Conservation (phyloP, 2,797 vertebrate species). For the Semaprochilodus insignis region DNA sequence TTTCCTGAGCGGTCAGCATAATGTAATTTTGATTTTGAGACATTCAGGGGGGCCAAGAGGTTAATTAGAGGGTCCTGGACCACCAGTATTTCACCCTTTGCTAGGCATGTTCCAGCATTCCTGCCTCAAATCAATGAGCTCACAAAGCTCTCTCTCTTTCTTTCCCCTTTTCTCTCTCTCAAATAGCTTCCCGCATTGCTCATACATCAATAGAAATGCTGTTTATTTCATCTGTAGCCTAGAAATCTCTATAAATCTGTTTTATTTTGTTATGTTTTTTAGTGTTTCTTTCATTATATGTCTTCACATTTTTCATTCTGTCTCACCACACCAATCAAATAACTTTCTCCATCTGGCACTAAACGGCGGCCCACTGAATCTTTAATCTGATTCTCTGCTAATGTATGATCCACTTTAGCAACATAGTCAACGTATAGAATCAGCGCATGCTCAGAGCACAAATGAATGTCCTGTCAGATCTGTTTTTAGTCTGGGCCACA, state of each 20-base stretch:
- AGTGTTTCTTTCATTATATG: not conserved
- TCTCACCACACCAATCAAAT: not conserved
- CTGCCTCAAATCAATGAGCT: not conserved
- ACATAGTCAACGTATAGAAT: not conserved
- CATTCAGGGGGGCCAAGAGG: too few relatives aligned
- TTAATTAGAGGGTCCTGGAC: too few relatives aligned
- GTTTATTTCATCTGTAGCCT: not conserved
- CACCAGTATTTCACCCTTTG: too few relatives aligned
- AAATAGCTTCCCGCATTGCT: not conserved
- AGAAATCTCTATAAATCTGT: not conserved
- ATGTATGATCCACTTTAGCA: not conserved
- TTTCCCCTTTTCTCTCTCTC: not conserved
- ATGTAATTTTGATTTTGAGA: too few relatives aligned
- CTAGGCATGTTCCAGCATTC: conserved; percentile 29
- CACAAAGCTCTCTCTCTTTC: conserved; percentile 11
- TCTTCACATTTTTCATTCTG: not conserved
- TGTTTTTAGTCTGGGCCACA: not conserved
- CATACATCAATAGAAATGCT: not conserved
- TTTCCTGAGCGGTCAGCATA: too few relatives aligned
- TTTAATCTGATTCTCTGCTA: not conserved
- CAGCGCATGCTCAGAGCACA: not conserved
- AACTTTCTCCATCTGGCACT: not conserved
- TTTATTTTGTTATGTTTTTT: not conserved
- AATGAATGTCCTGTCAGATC: conserved; percentile 4
- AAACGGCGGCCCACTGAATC: not conserved